Base-by-base conservation (phyloP, 2,797 vertebrate species). In the Chiloscyllium punctatum region DNA sequence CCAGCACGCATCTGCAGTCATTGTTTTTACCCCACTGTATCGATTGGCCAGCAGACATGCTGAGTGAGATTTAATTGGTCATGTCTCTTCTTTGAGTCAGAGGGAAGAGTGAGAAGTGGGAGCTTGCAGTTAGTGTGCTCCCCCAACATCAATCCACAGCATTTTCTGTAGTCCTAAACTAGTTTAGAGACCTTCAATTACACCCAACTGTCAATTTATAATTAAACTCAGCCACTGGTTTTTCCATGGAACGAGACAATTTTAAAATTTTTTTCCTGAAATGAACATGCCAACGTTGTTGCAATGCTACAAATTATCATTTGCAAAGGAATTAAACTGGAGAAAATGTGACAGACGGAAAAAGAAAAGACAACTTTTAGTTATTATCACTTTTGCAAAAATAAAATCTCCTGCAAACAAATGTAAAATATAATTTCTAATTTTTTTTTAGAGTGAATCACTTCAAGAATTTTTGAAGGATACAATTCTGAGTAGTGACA, bases 391-490 rank as follows among this genome's bases (percentile, higher is more conserved):
- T 94, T 94, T 94, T 37, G 57, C 57, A 62, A 62, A 23, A 68
- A 69, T 6, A 68, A 42, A 37, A 69, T 71, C 33, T 82, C 21
- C 11, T 68, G 33, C 7, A 77, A 82, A 57, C 62, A 57, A 37
- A 48, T 9, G 23, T 48, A 23, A 48, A 1, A 13, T 51, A 30
- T 30, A 62, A 6, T 42, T 79, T 95, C 51, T 95, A 79, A 48
- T 79, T 18, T 94, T 25, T 25, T 37, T 71, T 96, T 95, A 94
- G 62, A 97, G 97, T 68, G 37, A 96, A 0, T 96, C 97, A 16
- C 95, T 97, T 4, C 0, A 96, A 0, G 33, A 87, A 0, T 97
- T 96, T 96, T 97, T 97, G 94, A 51, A 62, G 88, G 0, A 15
- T 3, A 91, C 95, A 0, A 0, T 0, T 23, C 91, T 97, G 72